Evolutionary conservation across 2,888 invertebrate species (phyloP).

Genomic region (Xestoiulus laeticollis): DNA sequence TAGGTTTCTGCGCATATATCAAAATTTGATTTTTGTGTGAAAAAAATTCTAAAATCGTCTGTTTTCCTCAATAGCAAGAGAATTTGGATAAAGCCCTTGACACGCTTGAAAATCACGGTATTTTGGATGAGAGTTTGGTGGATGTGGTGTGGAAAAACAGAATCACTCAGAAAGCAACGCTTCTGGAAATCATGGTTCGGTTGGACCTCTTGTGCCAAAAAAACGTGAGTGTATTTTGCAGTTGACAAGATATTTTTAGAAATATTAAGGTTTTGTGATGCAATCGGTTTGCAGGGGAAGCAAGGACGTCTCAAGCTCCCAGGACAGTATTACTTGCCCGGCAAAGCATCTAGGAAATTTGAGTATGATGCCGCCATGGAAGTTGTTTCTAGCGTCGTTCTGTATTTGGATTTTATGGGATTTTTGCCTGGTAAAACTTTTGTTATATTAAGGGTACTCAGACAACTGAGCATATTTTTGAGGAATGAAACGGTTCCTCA

Average conservation of each 20-base stretch:
- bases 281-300: background rate
- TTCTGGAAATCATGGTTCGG: slow-evolving; percentile 51
- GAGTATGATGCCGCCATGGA: background rate
- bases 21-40: background rate
- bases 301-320: background rate
- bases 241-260: background rate
- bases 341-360: slow-evolving; percentile 40
- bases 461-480: too few species aligned
- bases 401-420: slow-evolving; percentile 52
- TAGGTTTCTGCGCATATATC: too few species aligned
- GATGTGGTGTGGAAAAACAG: slow-evolving; percentile 49
- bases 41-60: background rate
- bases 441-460: too few species aligned
- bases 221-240: background rate
- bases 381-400: slow-evolving; percentile 22
- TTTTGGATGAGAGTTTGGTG: slow-evolving; percentile 52
- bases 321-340: slow-evolving; percentile 45
- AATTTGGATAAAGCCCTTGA: background rate
- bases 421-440: slow-evolving; percentile 49
- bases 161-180: slow-evolving; percentile 36
- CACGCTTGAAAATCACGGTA: slow-evolving; percentile 47
- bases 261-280: background rate
- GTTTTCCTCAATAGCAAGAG: background rate
- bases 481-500: too few species aligned
- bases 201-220: slow-evolving; percentile 52